Conservation (phyloP, 64 coral and sea anemone species). For the Dendronephthya gigantea region DNA sequence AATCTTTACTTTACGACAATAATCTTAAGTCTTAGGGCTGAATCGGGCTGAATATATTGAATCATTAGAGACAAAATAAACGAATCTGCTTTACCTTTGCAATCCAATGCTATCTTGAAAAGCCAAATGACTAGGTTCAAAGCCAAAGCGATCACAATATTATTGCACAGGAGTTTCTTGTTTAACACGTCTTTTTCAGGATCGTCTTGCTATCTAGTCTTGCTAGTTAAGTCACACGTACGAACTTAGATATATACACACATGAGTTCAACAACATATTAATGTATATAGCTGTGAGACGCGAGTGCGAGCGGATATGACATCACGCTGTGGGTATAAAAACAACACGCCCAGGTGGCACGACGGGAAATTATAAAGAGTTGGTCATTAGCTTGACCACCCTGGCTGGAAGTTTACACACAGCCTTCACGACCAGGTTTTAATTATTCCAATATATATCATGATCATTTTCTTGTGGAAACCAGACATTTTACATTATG, state of each 20-base stretch:
- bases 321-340: background rate
- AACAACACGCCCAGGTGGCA: too few relatives aligned
- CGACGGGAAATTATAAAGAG: too few relatives aligned
- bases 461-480: too few relatives aligned
- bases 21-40: background rate
- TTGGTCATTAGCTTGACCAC: too few relatives aligned
- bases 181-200: background rate
- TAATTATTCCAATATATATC: too few relatives aligned
- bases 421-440: too few relatives aligned
- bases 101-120: background rate
- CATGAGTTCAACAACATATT: background rate
- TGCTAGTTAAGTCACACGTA: background rate
- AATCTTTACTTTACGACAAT: background rate
- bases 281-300: background rate
- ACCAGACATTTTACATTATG: too few relatives aligned
- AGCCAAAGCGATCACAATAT: background rate
- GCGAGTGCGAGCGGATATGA: background rate
- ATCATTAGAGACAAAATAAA: background rate
- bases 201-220: background rate
- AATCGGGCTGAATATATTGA: background rate
- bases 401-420: too few relatives aligned
- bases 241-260: background rate
- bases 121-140: background rate
- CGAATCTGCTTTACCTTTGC: background rate
- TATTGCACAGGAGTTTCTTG: background rate